Percentiles rank a stretch among this genome's conserved stretches.
phyloP scores from a whole-genome alignment of 2,113 vertebrate genomes.

The Syrrhaptes paradoxus region DNA sequence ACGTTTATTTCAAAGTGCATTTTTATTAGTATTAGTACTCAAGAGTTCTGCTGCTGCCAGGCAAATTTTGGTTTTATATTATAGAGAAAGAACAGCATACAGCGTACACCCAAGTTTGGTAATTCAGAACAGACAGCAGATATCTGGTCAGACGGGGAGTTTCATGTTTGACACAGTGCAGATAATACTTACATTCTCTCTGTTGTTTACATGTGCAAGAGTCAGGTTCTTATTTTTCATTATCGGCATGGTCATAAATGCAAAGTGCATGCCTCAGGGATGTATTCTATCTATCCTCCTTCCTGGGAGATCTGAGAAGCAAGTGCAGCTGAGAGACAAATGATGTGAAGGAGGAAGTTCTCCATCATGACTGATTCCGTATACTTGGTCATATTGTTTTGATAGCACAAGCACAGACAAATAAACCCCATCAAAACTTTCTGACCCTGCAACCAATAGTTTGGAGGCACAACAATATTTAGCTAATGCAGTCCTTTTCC shows the following conservation, averaged over 20 bases:
- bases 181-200: background rate
- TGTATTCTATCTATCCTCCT: background rate
- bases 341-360: background rate
- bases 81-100: background rate
- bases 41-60: background rate
- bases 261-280: background rate
- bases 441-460: background rate
- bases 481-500: background rate
- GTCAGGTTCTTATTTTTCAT: background rate
- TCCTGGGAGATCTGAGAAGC: background rate
- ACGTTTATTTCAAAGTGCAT: background rate
- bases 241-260: background rate
- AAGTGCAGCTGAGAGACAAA: background rate
- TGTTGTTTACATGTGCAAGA: background rate
- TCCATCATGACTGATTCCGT: background rate
- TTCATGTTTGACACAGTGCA: background rate
- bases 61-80: background rate
- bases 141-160: background rate
- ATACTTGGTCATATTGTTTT: background rate
- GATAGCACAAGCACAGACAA: background rate
- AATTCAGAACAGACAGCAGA: background rate
- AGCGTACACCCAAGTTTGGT: background rate
- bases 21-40: constrained; percentile 1
- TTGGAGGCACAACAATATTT: background rate
- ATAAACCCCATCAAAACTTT: background rate